Evolutionary conservation across 2,113 vertebrate genomes (phyloP).

Genomic region (Pomatorhinus ruficollis): DNA sequence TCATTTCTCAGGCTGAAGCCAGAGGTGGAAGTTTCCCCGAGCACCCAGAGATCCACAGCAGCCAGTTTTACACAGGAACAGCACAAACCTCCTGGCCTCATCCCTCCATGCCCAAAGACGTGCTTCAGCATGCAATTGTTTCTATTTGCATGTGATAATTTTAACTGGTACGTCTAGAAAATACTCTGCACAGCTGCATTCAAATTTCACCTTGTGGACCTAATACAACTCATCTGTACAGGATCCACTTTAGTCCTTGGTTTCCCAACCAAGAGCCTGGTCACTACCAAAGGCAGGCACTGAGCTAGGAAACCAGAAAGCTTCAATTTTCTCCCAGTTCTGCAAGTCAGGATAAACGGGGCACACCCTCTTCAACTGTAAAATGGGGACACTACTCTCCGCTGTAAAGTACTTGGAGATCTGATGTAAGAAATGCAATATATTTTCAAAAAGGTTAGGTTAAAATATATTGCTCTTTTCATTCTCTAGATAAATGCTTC

Average conservation of each 20-base stretch:
- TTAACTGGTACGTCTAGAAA: conserved; percentile 40
- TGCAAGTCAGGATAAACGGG: neutral
- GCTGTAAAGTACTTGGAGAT: neutral
- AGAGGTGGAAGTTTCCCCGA: accelerated
- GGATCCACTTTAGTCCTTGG: neutral
- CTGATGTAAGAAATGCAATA: neutral
- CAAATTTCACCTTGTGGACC: neutral
- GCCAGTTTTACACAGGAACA: neutral
- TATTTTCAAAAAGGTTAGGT: neutral
- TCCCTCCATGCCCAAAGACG: neutral
- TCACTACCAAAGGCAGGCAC: accelerated
- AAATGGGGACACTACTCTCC: neutral
- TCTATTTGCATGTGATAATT: conserved; percentile 40
- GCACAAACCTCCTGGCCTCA: neutral
- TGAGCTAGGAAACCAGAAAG: neutral
- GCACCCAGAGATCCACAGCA: neutral
- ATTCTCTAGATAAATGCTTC: neutral
- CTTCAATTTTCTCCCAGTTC: neutral
- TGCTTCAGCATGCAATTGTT: conserved; percentile 16
- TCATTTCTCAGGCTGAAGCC: neutral
- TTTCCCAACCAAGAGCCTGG: neutral
- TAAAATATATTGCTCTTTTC: neutral
- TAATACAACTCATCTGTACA: neutral
- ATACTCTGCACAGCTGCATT: neutral
- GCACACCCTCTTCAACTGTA: neutral